Conservation (phyloP, 1,140 invertebrate genomes). For the Ostrea denselamellosa region DNA sequence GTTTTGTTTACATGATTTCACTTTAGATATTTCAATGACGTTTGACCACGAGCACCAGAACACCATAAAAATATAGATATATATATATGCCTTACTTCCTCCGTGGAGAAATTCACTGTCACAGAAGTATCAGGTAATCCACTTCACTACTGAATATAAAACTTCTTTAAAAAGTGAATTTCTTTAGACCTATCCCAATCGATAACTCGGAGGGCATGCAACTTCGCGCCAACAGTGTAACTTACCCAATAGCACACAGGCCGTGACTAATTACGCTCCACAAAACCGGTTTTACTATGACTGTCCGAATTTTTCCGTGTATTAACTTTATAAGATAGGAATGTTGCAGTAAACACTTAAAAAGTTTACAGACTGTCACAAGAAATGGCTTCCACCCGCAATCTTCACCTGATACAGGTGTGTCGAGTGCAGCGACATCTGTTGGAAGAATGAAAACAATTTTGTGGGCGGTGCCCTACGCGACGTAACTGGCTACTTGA, state of each 20-base stretch:
- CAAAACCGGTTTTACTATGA: slow-evolving; percentile 35
- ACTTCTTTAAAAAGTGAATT: not conserved
- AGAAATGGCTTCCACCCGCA: slow-evolving; percentile 57
- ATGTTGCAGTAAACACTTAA: slow-evolving; percentile 4
- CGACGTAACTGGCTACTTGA: slow-evolving; percentile 36
- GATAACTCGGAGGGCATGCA: not conserved
- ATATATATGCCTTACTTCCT: slow-evolving; percentile 10
- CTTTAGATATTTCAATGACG: slow-evolving; percentile 11
- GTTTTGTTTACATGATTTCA: slow-evolving; percentile 17
- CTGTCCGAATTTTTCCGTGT: slow-evolving; percentile 6
- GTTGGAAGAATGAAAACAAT: slow-evolving; percentile 55
- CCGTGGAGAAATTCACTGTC: not conserved
- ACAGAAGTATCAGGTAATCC: slow-evolving; percentile 8
- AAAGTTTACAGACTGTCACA: slow-evolving; percentile 54
- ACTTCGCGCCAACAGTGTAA: slow-evolving; percentile 42
- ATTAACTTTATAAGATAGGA: slow-evolving; percentile 31
- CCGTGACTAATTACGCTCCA: slow-evolving; percentile 32
- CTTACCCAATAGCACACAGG: slow-evolving; percentile 47
- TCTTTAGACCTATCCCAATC: not conserved
- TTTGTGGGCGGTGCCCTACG: slow-evolving; percentile 58
- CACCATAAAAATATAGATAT: not conserved
- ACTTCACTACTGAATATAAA: slow-evolving; percentile 19
- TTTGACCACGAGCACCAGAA: slow-evolving; percentile 1
- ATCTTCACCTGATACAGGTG: slow-evolving; percentile 57
- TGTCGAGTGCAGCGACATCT: slow-evolving; percentile 56